Conservation (phyloP, 2,797 vertebrate species). For the Columba guinea region DNA sequence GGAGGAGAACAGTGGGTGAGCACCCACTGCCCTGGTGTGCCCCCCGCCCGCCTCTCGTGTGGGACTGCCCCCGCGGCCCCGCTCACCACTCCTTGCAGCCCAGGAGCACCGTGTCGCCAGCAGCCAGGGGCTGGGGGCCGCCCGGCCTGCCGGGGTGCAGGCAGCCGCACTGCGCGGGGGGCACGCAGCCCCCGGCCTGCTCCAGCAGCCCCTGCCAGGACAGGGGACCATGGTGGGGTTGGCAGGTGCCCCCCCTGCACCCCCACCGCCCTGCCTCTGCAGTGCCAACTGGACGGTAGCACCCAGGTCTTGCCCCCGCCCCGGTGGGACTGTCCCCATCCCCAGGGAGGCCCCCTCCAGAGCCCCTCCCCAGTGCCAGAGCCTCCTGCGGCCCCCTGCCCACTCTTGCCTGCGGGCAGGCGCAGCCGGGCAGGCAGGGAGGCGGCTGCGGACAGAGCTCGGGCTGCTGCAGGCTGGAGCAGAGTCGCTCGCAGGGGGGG, state of each 20-base stretch:
- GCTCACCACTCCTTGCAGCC: constrained; percentile 89
- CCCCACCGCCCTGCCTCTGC: no score
- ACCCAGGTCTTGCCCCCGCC: background rate
- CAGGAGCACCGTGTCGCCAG: constrained; percentile 72
- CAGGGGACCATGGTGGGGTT: background rate
- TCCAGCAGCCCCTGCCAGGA: constrained; percentile 81
- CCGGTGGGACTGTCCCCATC: background rate
- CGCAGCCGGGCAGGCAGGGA: constrained; percentile 86
- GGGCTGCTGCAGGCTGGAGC: constrained; percentile 70
- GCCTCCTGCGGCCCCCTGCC: background rate
- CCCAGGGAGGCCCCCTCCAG: background rate
- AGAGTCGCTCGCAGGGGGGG: constrained; percentile 83
- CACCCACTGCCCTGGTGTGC: background rate
- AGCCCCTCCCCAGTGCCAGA: background rate
- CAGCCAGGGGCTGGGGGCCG: constrained; percentile 68
- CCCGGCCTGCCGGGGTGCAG: constrained; percentile 65
- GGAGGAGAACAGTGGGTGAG: background rate
- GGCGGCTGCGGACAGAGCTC: constrained; percentile 73
- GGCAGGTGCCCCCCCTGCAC: background rate
- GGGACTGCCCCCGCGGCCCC: no score
- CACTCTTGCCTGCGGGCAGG: constrained; percentile 84
- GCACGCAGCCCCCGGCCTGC: constrained; percentile 82
- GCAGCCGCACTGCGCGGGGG: constrained; percentile 80
- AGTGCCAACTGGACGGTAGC: no score
- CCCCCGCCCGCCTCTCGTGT: background rate